A percentile compares a stretch with the other conserved stretches of the same genome.
phyloP scores from a whole-genome alignment of 1,140 invertebrate genomes.

The Aleiodes sp. region DNA sequence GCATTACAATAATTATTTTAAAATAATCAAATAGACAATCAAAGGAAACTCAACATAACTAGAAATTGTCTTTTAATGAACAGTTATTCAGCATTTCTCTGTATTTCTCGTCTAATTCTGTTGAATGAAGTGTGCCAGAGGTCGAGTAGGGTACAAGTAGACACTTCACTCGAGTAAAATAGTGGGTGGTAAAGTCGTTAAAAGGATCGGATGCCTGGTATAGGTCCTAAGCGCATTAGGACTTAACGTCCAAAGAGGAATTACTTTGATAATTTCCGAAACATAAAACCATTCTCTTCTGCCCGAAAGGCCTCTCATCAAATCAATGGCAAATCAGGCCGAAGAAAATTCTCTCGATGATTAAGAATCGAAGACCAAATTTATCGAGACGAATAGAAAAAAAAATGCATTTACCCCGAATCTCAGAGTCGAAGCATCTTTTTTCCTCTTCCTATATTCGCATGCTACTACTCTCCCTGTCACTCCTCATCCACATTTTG shows the following conservation, averaged over 20 bases:
- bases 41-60: too few relatives aligned
- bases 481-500: slow-evolving; percentile 22
- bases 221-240: not conserved
- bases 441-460: not conserved
- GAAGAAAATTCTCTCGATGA: too few relatives aligned
- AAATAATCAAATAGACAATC: too few relatives aligned
- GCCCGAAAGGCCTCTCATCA: too few relatives aligned
- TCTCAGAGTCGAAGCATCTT: slow-evolving; percentile 29
- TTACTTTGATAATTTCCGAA: not conserved
- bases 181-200: slow-evolving; percentile 10
- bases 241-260: not conserved
- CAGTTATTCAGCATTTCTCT: not conserved
- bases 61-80: not conserved
- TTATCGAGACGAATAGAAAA: too few relatives aligned
- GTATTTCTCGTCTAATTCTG: not conserved
- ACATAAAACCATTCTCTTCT: not conserved
- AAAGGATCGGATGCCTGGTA: not conserved
- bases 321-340: too few relatives aligned
- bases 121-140: slow-evolving; percentile 1
- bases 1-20: too few relatives aligned
- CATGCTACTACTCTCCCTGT: slow-evolving; percentile 3
- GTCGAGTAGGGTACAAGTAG: not conserved
- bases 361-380: too few relatives aligned
- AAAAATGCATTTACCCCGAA: slow-evolving; percentile 1
- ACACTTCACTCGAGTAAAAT: slow-evolving; percentile 16